Evolutionary conservation across 2,888 invertebrate species (phyloP), one percentile per base, ranked within the genome.

Genomic region (Arge pagana): DNA sequence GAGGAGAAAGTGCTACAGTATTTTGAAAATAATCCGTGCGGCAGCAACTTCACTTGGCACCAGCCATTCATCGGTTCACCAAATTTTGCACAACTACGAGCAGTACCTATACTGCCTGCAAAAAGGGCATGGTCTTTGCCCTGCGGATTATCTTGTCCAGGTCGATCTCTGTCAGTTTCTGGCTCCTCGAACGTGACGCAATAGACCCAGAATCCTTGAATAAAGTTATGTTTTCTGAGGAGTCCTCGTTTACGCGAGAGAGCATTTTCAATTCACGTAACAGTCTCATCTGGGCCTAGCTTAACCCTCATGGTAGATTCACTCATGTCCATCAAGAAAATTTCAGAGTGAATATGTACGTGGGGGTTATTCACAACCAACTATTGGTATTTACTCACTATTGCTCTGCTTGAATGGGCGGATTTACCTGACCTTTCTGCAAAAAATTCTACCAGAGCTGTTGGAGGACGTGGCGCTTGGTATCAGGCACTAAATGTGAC

Each of bases 281-380:
- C 52, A 53, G 28, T 28, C 58, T 56, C 31, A 16, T 53, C 39
- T 63, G 59, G 60, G 49, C 55, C 8, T 36, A 54, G 26, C 58
- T 61, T 31, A 61, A 61, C 48, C 61, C 58, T 16, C 58, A 59
- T 48, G 55, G 42, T 19, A 52, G 52, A 19, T n/a, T 33, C 23
- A 41, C 23, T 15, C 28, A 30, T 30, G 40, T 36, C 37, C 52
- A 54, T 39, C 57, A 64, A 45, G 43, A 58, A 31, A 49, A 51
- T 43, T 63, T 64, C 55, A 49, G 52, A 13, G 30, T 59, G 10
- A 64, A 62, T 50, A 54, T 61, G 13, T 63, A 57, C 59, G 59
- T 56, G 13, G 58, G 56, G 15, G 58, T 62, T 42, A 15, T 64
- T 50, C 55, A 55, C 13, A 56, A 61, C 48, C 40, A 54, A 23